Evolutionary conservation across 2,113 vertebrate species (phyloP).

Genomic region (Gallinago undulata): DNA sequence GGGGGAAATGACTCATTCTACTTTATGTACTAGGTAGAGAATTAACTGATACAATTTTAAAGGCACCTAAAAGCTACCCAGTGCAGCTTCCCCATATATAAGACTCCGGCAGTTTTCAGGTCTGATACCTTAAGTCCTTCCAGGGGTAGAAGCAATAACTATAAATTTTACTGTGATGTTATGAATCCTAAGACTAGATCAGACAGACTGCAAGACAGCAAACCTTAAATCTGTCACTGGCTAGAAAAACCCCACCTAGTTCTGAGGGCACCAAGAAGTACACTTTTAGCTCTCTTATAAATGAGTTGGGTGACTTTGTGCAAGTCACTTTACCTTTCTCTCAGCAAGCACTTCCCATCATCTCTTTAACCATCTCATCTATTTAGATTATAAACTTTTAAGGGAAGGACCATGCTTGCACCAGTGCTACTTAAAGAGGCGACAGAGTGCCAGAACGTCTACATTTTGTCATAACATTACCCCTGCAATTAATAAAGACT

Average conservation of each 20-base stretch:
- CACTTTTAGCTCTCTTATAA: background rate
- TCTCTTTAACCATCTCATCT: background rate
- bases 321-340: background rate
- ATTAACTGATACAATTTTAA: background rate
- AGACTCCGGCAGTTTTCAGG: background rate
- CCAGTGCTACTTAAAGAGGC: background rate
- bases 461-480: background rate
- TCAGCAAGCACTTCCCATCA: background rate
- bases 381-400: background rate
- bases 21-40: background rate
- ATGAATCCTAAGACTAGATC: background rate
- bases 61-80: background rate
- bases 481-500: background rate
- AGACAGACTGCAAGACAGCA: background rate
- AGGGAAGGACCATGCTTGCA: background rate
- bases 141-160: background rate
- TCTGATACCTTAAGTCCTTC: background rate
- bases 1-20: background rate
- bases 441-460: background rate
- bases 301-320: background rate
- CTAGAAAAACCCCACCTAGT: background rate
- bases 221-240: slow-evolving; percentile 28
- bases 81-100: background rate
- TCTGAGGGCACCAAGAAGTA: background rate
- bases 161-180: background rate